Base-by-base conservation (phyloP, 2,113 vertebrate genomes). In the Chrysochloris asiatica region DNA sequence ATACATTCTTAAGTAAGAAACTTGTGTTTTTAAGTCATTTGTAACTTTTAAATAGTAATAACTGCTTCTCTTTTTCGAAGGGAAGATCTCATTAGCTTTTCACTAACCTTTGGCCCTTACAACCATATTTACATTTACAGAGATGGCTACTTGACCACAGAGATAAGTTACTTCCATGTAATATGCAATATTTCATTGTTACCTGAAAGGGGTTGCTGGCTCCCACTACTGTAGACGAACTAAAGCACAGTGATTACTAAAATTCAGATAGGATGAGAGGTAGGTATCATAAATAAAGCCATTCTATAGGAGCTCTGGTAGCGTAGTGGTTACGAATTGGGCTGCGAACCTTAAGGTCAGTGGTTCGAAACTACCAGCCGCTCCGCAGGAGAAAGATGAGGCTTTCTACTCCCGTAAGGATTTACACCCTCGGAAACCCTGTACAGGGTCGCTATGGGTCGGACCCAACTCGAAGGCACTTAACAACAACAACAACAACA, bases 11-110 rank as follows among this genome's bases (percentile, higher is more conserved):
- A 59, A 85, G 9, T 12, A 65, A 22, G 11, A 90, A 75, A 59
- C 63, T 0, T 22, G 8, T 73, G 19, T 45, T 41, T 81, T 54
- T 81, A 28, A 24, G 36, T 10, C 69, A 5, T 90, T 92, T 91
- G 76, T 59, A 63, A 88, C 72, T 10, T 72, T 93, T 88, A 73
- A 9, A 88, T 28, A 80, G n/a, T 47, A 65, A 69, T 43, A 83
- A 24, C 9, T 5, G 76, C 36, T 83, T 92, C 38, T 59, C 47
- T 47, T 8, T 72, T 63, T 36, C 11, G 22, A 17, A 61, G 38
- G 84, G 87, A 93, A 84, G 9, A 45, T 21, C 8, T 75, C 6
- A 63, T n/a, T 48, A 50, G 80, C 7, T 59, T 83, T 79, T 86
- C 17, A 52, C 50, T 56, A 85, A 56, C 78, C 3, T 73, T 80